These are phyloP conservation scores for Drosophila bunnanda DNA, from an alignment of 2,888 invertebrate genomes.

Conservation along the genomic window DNA sequence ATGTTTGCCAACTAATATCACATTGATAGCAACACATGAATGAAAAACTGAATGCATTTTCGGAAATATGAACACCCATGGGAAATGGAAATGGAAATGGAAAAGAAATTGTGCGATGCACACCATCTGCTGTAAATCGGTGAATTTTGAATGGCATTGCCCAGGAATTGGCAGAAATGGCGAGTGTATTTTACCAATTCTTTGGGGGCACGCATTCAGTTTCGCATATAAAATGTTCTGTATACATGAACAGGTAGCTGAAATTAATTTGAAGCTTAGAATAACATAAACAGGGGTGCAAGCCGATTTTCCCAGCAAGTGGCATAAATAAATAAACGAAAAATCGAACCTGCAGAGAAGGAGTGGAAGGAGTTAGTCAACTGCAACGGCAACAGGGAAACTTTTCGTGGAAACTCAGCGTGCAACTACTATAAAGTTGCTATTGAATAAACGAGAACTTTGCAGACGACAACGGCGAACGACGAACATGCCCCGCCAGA, in stretches of 20 bases:
- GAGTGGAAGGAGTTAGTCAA: constrained; percentile 14
- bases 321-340: constrained; percentile 40
- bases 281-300: constrained; percentile 18
- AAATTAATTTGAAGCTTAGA: constrained; percentile 34
- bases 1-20: neutral
- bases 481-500: neutral
- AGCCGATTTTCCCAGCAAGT: constrained; percentile 15
- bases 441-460: constrained; percentile 46
- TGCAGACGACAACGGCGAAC: constrained; percentile 24
- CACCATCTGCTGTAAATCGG: constrained; percentile 13
- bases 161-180: constrained; percentile 1
- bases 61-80: neutral
- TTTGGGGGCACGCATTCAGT: constrained; percentile 1
- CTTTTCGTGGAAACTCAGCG: constrained; percentile 16
- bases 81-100: neutral
- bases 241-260: constrained; percentile 10
- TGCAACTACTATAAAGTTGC: constrained; percentile 26
- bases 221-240: neutral
- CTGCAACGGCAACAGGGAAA: constrained; percentile 22
- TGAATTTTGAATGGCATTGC: constrained; percentile 13
- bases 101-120: neutral
- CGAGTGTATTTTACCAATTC: constrained; percentile 2
- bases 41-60: constrained; percentile 2
- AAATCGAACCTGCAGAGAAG: constrained; percentile 4
- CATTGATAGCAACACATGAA: neutral